Base-by-base conservation (phyloP, 2,797 vertebrate genomes). In the Spinibarbus caldwelli region DNA sequence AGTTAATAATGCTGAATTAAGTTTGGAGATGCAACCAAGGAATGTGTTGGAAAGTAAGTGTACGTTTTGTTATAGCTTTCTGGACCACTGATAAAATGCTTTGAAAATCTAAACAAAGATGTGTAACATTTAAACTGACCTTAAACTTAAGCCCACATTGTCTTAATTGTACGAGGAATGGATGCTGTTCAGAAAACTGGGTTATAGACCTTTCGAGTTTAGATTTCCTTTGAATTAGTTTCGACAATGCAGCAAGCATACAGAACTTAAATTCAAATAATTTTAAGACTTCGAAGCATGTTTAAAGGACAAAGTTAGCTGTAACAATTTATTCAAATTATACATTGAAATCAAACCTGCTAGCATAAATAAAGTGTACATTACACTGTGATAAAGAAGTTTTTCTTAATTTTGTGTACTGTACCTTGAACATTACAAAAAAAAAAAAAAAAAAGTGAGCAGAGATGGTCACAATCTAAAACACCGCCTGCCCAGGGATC, bases 401-500 rank as follows among this genome's bases (percentile, higher is more conserved):
- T 78, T 41, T 45, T 17, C 21, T 73, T 75, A 21, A 2, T 75
- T 70, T n/a, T n/a, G n/a, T n/a, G n/a, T n/a, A n/a, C n/a, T 78
- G 72, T 54, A 73, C 70, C 34, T 15, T 45, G 19, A 72, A 45
- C 41, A 72, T 21, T 70, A 59, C 38, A 83, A 75, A 8, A 19
- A 49, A 14, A 47, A 38, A 2, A 41, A 43, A 29, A 49, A 66
- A 78, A 62, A 38, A 62, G 45, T 66, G 41, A 78, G 31, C 21
- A n/a, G 41, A 78, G 41, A 88, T 90, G 90, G 88, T 89, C 89
- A 91, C 91, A 93, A 92, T 90, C 92, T 92, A 90, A 90, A 94
- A 94, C 91, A 91, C 92, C 73, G 79, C 92, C 93, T 91, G 92
- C 90, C 89, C 10, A 78, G 73, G 73, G 31, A 76, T 47, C 57